Conservation (phyloP, 2,888 invertebrate species). For the Athrips mouffetella region DNA sequence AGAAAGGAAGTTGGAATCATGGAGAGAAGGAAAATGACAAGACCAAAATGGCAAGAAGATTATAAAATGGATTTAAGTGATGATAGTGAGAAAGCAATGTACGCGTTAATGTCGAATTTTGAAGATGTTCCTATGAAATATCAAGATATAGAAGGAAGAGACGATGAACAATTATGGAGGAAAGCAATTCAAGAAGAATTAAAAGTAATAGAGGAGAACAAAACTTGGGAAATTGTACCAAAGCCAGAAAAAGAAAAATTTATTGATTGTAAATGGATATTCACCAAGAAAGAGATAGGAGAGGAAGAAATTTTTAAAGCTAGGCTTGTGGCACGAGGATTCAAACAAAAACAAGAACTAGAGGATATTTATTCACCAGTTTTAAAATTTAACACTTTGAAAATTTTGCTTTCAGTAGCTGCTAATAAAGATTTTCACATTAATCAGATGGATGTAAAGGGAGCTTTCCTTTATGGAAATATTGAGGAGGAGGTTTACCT, state of each 20-base stretch:
- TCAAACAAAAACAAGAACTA: constrained; percentile 14
- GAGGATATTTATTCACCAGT: constrained; percentile 16
- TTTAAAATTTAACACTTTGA: constrained; percentile 11
- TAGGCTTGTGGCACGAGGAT: constrained; percentile 19
- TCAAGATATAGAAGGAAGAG: constrained; percentile 18
- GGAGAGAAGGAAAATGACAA: constrained; percentile 13
- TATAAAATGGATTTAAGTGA: constrained; percentile 11
- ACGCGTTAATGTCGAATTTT: constrained; percentile 5
- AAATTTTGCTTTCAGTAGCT: constrained; percentile 14
- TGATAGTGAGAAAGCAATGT: constrained; percentile 15
- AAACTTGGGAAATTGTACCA: constrained; percentile 18
- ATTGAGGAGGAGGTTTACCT: constrained; percentile 24
- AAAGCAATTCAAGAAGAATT: constrained; percentile 22
- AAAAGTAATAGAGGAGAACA: constrained; percentile 20
- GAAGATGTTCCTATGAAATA: constrained; percentile 13
- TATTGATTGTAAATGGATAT: constrained; percentile 23
- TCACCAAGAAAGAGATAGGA: constrained; percentile 17
- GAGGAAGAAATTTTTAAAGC: constrained; percentile 19
- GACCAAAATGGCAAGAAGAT: constrained; percentile 18
- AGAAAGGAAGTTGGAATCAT: not conserved
- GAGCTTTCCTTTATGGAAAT: constrained; percentile 25
- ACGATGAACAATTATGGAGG: constrained; percentile 19
- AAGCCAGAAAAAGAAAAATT: constrained; percentile 16
- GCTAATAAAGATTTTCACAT: constrained; percentile 14
- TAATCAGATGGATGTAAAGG: constrained; percentile 23